Conservation (phyloP, 1,140 invertebrate genomes). For the Drosophila azteca region DNA sequence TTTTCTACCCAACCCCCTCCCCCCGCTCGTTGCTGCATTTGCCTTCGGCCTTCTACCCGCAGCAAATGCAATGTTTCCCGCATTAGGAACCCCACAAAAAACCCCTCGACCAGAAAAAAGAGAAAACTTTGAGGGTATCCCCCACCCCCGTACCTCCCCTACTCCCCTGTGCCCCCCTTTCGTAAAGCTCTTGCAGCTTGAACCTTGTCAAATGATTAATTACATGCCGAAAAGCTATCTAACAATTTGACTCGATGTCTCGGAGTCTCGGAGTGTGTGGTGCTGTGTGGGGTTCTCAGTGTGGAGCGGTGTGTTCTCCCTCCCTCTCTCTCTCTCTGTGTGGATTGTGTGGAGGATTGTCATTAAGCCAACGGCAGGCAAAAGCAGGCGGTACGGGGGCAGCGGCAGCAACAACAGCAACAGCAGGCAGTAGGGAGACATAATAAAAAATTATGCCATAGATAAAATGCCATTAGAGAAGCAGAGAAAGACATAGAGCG, state of each 20-base stretch:
- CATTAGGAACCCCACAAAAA: constrained; percentile 24
- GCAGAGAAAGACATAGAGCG: constrained; percentile 22
- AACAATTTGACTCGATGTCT: constrained; percentile 75
- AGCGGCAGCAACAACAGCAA: constrained; percentile 21
- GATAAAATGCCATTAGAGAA: constrained; percentile 81
- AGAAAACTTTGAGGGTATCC: neutral
- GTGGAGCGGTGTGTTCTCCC: constrained; percentile 1
- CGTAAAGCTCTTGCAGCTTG: constrained; percentile 6
- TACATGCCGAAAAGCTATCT: constrained; percentile 81
- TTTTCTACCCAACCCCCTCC: constrained; percentile 34
- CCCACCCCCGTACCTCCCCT: neutral
- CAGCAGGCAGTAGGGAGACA: constrained; percentile 51
- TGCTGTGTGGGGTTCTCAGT: constrained; percentile 13
- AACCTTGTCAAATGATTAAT: constrained; percentile 77
- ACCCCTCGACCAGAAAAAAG: constrained; percentile 4
- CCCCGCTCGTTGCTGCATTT: constrained; percentile 33
- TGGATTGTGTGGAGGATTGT: constrained; percentile 45
- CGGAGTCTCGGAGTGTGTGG: constrained; percentile 10
- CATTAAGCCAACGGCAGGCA: constrained; percentile 65
- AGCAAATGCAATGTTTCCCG: constrained; percentile 67
- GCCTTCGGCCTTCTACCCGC: constrained; percentile 47
- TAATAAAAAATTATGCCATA: constrained; percentile 82
- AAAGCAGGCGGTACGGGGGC: neutral
- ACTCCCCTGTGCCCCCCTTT: neutral
- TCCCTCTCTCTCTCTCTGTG: constrained; percentile 14